Evolutionary conservation across 2,113 vertebrate genomes (phyloP), one percentile per base, ranked within the genome.

Genomic region (Cyprinodon brontotheroides): DNA sequence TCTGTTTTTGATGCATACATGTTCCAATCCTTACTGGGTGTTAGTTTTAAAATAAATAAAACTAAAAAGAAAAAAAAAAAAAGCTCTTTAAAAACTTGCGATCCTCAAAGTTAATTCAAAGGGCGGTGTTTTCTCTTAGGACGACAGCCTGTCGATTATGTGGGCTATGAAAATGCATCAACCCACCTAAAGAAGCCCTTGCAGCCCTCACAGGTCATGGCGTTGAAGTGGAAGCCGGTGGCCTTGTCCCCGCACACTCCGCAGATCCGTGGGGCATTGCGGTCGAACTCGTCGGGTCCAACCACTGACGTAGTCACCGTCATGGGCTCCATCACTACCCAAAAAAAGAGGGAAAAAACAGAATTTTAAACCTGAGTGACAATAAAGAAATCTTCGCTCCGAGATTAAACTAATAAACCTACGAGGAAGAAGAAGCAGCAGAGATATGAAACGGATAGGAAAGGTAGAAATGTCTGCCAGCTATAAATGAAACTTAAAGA

Each of bases 161-260:
- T 40, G 7, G 36, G 9, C 11, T 15, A 1, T 40, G 9, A 1
- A 53, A 40, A n/a, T 13, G 17, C 3, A 1, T n/a, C 47, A n/a
- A 72, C 86, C 57, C 12, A 98, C 97, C 98, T 96, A 94, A 99
- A 99, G 91, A 99, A 99, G 48, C 98, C 98, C 91, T 99, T 99
- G 94, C 98, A 99, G 89, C 98, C 98, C 79, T 99, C 98, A 2
- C 97, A 99, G 70, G 97, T 99, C 97, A 99, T 99, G 72, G 97
- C 98, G 0, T 99, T 99, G 93, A 99, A 99, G 92, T 99, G 98
- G 79, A 98, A 99, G 50, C 98, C 98, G 0, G 97, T 97, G 86
- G 98, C 98, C 74, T 95, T 95, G 93, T 99, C 98, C 11, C 97
- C 98, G 0, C 98, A 99, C 20, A 99, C 98, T 0, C 97, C 98